These are phyloP conservation scores for Selenia dentaria DNA, from an alignment of 2,888 invertebrate species.

Conservation along the genomic window DNA sequence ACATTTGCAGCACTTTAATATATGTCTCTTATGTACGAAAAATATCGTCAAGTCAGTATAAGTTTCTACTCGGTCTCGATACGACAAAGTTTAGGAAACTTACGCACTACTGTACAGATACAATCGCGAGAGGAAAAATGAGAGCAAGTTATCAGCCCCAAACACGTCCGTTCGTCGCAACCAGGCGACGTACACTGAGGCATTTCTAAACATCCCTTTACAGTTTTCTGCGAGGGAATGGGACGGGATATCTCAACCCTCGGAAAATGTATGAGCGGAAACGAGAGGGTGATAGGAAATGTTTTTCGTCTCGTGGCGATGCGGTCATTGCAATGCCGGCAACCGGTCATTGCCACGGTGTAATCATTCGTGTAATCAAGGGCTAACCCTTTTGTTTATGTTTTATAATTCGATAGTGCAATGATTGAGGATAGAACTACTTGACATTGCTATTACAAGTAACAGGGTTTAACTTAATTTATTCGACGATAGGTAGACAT, in stretches of 20 bases:
- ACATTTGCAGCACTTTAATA: not conserved
- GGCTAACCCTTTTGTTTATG: slow-evolving; percentile 37
- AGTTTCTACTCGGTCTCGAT: slow-evolving; percentile 7
- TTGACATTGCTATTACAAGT: too few relatives aligned
- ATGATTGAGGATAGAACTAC: slow-evolving; percentile 21
- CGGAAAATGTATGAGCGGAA: slow-evolving; percentile 48
- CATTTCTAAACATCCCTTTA: slow-evolving; percentile 61
- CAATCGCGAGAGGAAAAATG: slow-evolving; percentile 41
- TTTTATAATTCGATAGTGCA: slow-evolving; percentile 26
- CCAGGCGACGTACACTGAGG: slow-evolving; percentile 69
- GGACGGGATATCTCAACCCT: slow-evolving; percentile 41
- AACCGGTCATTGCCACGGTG: slow-evolving; percentile 79
- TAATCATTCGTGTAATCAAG: slow-evolving; percentile 57
- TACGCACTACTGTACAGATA: slow-evolving; percentile 45
- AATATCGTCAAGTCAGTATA: not conserved
- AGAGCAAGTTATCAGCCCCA: slow-evolving; percentile 38
- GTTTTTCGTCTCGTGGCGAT: slow-evolving; percentile 72
- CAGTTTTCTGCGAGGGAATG: slow-evolving; percentile 66
- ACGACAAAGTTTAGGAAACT: slow-evolving; percentile 40
- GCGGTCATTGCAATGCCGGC: slow-evolving; percentile 75
- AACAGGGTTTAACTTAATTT: too few relatives aligned
- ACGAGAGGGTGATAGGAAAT: slow-evolving; percentile 53
- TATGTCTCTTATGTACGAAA: not conserved
- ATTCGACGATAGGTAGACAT: too few relatives aligned
- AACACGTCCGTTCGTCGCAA: slow-evolving; percentile 52